A percentile compares a stretch with the other conserved stretches of the same genome.
Conservation (phyloP, 2,888 invertebrate species). For the Agrochola litura region DNA sequence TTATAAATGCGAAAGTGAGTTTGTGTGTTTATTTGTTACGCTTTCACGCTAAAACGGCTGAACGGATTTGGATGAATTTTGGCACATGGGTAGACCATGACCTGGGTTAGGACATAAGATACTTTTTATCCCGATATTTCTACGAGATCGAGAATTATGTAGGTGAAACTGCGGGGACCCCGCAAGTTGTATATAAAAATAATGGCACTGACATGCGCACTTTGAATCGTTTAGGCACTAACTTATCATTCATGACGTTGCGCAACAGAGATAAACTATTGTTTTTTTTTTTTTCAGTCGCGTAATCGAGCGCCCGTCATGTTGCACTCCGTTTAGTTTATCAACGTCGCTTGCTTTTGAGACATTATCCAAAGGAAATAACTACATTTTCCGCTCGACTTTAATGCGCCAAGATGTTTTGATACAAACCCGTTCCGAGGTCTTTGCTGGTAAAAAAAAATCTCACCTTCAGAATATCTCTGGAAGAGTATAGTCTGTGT, state of each 20-base stretch:
- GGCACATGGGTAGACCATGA: too few species aligned
- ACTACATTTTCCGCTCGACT: background rate
- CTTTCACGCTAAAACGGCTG: too few species aligned
- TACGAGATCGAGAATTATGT: too few species aligned
- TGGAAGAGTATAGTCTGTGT: constrained; percentile 99
- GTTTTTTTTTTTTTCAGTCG: background rate
- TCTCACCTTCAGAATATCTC: constrained; percentile 94
- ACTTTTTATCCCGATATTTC: too few species aligned
- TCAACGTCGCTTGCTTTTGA: background rate
- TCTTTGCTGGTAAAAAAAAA: background rate
- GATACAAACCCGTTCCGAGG: background rate
- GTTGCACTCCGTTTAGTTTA: background rate
- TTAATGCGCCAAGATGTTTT: background rate
- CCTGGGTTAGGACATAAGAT: too few species aligned
- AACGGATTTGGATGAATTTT: too few species aligned
- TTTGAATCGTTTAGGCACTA: background rate
- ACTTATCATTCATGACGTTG: background rate
- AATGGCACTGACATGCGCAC: background rate
- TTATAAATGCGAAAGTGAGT: too few species aligned
- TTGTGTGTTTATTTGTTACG: too few species aligned
- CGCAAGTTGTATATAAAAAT: background rate
- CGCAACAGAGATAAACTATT: too few species aligned
- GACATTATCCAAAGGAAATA: background rate
- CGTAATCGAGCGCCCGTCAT: background rate
- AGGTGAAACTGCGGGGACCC: too few species aligned